Evolutionary conservation across 2,888 invertebrate genomes (phyloP), one percentile per base, ranked within the genome.

Genomic region (Megalurothrips usitatus): DNA sequence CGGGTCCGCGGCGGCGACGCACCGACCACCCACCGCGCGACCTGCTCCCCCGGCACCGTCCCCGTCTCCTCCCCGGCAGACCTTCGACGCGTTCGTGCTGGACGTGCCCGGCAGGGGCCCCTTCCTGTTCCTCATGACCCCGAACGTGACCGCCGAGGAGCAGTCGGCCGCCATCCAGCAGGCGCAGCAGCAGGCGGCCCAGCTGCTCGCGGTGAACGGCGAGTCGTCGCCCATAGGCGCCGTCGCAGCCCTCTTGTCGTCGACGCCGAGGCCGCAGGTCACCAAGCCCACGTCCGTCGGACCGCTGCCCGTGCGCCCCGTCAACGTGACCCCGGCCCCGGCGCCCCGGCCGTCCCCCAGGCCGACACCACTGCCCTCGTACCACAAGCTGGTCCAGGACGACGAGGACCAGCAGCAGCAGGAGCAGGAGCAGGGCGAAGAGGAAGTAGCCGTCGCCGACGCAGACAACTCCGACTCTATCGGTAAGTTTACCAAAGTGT

Each of bases 261-360:
- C 68, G 23, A 75, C 68, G 68, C 68, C 68, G 23, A 68, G 23
- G 68, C 68, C 68, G 23, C 68, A 75, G 68, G 68, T 75, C 23
- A 75, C 68, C 68, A 75, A 75, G 26, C 68, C 68, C 68, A 75
- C 68, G 12, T 75, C 68, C 11, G 68, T 75, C 26, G 68, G 68
- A 9, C 68, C 68, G 68, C 26, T 75, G 23, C 68, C 68, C 68
- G 68, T 75, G 26, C 68, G 1, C 23, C 23, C 26, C 23, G 23
- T 23, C 68, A 23, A 6, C 23, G 23, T 23, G 3, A 23, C 26
- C 23, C 68, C 68, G 23, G 23, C 23, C 9, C 68, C 23, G 6
- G n/a, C 63, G 63, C 58, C 19, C 58, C 58, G 19, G 10, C 14
- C n/a, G 6, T 17, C 19, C 0, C 17, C 58, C 19, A 10, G 19